phyloP scores from a whole-genome alignment of 1,140 invertebrate genomes.

The Anastatus disparis region DNA sequence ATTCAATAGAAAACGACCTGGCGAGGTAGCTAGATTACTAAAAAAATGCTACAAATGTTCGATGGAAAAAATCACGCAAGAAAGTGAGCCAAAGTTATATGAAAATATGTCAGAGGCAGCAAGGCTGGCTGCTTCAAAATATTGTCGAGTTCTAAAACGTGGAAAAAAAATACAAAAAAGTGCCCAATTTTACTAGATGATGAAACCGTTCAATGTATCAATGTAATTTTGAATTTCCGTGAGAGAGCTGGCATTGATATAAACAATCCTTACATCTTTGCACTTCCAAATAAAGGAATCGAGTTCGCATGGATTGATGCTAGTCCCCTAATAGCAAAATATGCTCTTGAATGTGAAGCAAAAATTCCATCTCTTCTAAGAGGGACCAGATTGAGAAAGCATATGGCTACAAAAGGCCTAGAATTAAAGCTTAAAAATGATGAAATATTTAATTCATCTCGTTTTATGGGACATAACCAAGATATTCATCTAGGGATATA shows the following conservation, averaged over 20 bases:
- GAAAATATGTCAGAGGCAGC: not conserved
- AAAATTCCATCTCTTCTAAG: not conserved
- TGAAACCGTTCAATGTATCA: not conserved
- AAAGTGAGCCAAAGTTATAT: not conserved
- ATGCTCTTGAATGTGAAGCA: conserved; percentile 5
- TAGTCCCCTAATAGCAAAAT: not conserved
- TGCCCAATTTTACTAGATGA: not conserved
- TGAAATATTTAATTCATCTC: conserved; percentile 24
- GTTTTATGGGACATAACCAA: conserved; percentile 40
- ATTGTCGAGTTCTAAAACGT: not conserved
- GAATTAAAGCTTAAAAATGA: conserved; percentile 31
- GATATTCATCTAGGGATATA: conserved; percentile 33
- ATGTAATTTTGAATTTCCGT: conserved; percentile 10
- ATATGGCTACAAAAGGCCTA: conserved; percentile 38
- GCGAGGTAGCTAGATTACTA: not conserved
- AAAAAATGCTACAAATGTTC: not conserved
- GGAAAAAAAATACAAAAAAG: not conserved
- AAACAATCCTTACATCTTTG: conserved; percentile 27
- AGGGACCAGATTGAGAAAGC: conserved; percentile 40
- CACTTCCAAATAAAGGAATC: not conserved
- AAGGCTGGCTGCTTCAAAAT: not conserved
- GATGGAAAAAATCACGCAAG: not conserved
- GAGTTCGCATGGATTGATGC: not conserved
- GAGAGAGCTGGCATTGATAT: not conserved
- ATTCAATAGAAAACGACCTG: conserved; percentile 1